Base-by-base conservation (phyloP, 2,888 invertebrate species). In the Hyalella azteca region DNA sequence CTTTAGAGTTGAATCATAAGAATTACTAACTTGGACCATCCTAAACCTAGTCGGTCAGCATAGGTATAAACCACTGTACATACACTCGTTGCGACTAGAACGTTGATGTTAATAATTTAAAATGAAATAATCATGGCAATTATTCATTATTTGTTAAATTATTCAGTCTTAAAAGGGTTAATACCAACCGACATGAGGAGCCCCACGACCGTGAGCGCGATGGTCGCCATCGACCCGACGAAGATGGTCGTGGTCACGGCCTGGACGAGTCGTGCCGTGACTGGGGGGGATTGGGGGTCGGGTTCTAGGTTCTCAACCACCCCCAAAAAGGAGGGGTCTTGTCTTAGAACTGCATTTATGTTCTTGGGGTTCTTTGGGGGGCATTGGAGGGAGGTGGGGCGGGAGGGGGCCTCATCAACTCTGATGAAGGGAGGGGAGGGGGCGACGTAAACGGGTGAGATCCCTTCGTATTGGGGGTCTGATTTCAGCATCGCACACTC, bases 401-500 rank as follows among this genome's bases (percentile, higher is more conserved):
- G 32, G 5, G 66, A 7, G 3, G 66, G 66, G 7, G 1, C 36
- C 9, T 66, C 66, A 29, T 59, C 59, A 5, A 66, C 19, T n/a
- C 36, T 66, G 2, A 36, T 2, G 3, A 36, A 3, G 19, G 19
- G 22, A 19, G 15, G 36, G 13, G 32, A 36, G 3, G 66, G 26
- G 4, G 36, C 36, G 36, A 13, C 7, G 32, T 66, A 19, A 2
- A 66, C 32, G 13, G 66, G 36, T n/a, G 66, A 66, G 19, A 66
- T 36, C 7, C 36, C 36, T 32, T 66, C 66, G 2, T 66, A 13
- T 19, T 36, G 36, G 7, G 9, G 39, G 66, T 66, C 66, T 36
- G 66, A 36, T 36, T 66, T 66, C 36, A 66, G 36, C 66, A 66
- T 66, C 39, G 54, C n/a, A n/a, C n/a, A n/a, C n/a, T n/a, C n/a